Conservation (phyloP, 2,888 invertebrate genomes). For the Drosophila quasianomalipes region DNA sequence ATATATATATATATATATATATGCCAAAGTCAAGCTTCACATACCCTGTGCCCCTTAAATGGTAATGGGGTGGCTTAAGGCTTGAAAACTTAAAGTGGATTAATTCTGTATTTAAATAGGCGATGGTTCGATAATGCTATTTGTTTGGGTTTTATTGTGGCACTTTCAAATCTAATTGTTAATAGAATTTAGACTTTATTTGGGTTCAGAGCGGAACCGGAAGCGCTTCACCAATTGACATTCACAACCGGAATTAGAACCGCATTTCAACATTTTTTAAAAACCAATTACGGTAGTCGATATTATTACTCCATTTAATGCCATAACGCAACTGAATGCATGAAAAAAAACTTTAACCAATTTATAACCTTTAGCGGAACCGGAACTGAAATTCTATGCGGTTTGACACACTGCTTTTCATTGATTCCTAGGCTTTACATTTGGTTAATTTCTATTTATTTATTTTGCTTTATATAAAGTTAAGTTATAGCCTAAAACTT, state of each 20-base stretch:
- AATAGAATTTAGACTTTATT: background rate
- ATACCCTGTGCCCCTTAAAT: constrained; percentile 22
- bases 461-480: no score
- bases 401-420: background rate
- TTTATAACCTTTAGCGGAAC: background rate
- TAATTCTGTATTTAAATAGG: no score
- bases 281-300: background rate
- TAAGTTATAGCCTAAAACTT: background rate
- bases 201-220: background rate
- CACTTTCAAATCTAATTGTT: background rate
- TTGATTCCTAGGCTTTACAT: background rate
- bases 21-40: background rate
- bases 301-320: background rate
- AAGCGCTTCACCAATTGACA: background rate
- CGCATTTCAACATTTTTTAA: background rate
- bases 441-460: background rate
- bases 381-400: background rate
- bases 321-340: background rate
- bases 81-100: background rate
- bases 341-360: background rate
- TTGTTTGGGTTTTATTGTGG: background rate
- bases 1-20: background rate
- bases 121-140: background rate
- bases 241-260: background rate
- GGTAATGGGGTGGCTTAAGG: background rate